Conservation (phyloP, 64 coral and sea anemone species). For the Porites australiensis region DNA sequence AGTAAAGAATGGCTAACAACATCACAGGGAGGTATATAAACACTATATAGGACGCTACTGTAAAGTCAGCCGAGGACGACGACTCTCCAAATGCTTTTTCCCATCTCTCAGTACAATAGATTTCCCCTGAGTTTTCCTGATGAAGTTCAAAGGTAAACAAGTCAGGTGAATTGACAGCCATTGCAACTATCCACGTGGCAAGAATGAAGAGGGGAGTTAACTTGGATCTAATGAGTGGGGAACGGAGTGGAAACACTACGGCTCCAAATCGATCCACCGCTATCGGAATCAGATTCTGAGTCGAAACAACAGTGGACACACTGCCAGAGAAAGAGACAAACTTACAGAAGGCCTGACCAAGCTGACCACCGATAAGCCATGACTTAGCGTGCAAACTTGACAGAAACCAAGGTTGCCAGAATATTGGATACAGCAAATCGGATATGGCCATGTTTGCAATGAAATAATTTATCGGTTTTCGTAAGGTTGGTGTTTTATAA, state of each 20-base stretch:
- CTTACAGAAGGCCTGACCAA: neutral
- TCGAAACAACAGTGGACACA: neutral
- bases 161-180: too few relatives aligned
- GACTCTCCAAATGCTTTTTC: too few relatives aligned
- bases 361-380: neutral
- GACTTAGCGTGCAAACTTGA: neutral
- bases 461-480: neutral
- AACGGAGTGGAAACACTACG: neutral
- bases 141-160: too few relatives aligned
- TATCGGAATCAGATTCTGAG: neutral
- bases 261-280: conserved; percentile 7
- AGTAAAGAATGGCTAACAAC: too few relatives aligned
- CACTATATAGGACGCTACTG: too few relatives aligned
- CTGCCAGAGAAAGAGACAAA: neutral
- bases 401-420: neutral
- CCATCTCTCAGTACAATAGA: too few relatives aligned
- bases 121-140: too few relatives aligned
- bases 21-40: too few relatives aligned
- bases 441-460: conserved; percentile 13
- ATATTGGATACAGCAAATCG: neutral
- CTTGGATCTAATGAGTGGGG: too few relatives aligned
- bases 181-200: too few relatives aligned
- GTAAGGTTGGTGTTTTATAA: neutral
- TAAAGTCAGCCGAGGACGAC: too few relatives aligned
- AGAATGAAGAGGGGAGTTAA: too few relatives aligned